These are phyloP conservation scores for Perizoma affinitatum DNA, from an alignment of 2,888 invertebrate species.

Conservation along the genomic window DNA sequence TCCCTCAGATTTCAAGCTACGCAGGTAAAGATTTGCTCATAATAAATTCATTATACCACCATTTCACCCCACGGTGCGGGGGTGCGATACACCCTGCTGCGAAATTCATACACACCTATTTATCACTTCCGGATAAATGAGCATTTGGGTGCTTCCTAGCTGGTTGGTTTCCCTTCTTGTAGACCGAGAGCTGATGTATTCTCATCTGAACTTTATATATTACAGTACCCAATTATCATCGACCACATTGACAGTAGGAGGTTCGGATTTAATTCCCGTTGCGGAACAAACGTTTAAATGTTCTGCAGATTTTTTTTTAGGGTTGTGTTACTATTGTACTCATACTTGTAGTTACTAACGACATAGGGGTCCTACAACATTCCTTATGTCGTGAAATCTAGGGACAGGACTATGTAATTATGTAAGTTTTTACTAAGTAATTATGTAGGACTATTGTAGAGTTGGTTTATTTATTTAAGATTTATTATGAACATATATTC, in stretches of 20 bases:
- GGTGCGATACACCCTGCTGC: slow-evolving; percentile 27
- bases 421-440: too few relatives aligned
- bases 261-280: not conserved
- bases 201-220: not conserved
- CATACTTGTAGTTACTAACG: too few relatives aligned
- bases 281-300: too few relatives aligned
- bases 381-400: too few relatives aligned
- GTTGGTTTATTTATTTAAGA: too few relatives aligned
- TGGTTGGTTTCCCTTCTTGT: slow-evolving; percentile 46
- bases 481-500: too few relatives aligned
- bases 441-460: too few relatives aligned
- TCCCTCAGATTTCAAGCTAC: slow-evolving; percentile 21
- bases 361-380: too few relatives aligned
- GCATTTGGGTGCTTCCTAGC: slow-evolving; percentile 60
- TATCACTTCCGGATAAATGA: slow-evolving; percentile 78
- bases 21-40: slow-evolving; percentile 42
- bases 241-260: not conserved
- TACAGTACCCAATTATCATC: not conserved
- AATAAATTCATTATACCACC: slow-evolving; percentile 40
- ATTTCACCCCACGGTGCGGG: slow-evolving; percentile 8
- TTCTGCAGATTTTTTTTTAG: too few relatives aligned
- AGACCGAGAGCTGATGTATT: slow-evolving; percentile 21
- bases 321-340: too few relatives aligned
- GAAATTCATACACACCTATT: slow-evolving; percentile 70
- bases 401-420: too few relatives aligned